Conservation (phyloP, 23 tunicate species). For the Ciona savignyi region DNA sequence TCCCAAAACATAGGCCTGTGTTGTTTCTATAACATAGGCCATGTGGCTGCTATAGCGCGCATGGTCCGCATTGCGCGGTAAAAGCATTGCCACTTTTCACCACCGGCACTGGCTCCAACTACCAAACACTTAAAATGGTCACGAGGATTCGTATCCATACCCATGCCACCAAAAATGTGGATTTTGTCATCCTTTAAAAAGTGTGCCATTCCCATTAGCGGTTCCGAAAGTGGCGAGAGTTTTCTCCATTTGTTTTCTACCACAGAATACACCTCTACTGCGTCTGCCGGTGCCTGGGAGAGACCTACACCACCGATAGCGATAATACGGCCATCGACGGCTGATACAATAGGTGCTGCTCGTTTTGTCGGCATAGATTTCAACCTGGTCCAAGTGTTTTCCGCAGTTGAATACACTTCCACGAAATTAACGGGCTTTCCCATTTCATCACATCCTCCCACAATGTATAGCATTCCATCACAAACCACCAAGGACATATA, state of each 20-base stretch:
- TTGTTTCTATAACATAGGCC: too few species aligned
- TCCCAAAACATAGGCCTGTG: conserved; percentile 66
- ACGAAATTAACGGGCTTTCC: conserved; percentile 78
- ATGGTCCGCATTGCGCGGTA: conserved; percentile 66
- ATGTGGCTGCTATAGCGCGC: too few species aligned
- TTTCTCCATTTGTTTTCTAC: conserved; percentile 78
- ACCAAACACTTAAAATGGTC: conserved; percentile 86
- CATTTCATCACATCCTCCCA: conserved; percentile 88
- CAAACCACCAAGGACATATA: conserved; percentile 39
- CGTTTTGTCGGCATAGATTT: conserved; percentile 82
- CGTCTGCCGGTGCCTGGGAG: conserved; percentile 85
- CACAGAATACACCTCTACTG: conserved; percentile 58
- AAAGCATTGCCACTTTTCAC: conserved; percentile 94
- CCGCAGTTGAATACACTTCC: conserved; percentile 53
- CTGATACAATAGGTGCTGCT: conserved; percentile 77
- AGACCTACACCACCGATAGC: conserved; percentile 93
- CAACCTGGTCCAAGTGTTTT: conserved; percentile 64
- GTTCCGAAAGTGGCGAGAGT: conserved; percentile 65
- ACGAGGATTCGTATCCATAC: conserved; percentile 77
- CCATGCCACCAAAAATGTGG: conserved; percentile 94
- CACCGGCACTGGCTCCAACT: conserved; percentile 33
- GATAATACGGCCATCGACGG: conserved; percentile 42
- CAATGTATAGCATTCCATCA: conserved; percentile 49
- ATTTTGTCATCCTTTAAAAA: conserved; percentile 47
- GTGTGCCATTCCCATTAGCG: conserved; percentile 92